A percentile compares a stretch with the other conserved stretches of the same genome.
These are phyloP conservation scores for Parelbella ahira DNA, from an alignment of 2,888 invertebrate genomes.

Conservation along the genomic window DNA sequence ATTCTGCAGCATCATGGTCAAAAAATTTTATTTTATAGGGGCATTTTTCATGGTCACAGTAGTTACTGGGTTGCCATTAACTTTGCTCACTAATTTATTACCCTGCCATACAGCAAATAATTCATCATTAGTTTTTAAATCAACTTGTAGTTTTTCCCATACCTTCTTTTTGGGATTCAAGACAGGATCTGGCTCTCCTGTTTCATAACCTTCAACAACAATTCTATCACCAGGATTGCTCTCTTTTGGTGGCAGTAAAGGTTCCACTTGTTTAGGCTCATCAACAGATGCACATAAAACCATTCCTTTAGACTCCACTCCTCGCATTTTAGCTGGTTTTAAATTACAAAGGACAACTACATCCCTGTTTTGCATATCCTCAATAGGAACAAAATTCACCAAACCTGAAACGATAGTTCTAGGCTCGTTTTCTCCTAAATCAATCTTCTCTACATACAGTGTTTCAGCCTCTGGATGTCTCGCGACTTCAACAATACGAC, in stretches of 20 bases:
- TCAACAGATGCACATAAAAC: constrained; percentile 93
- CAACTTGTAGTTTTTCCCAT: constrained; percentile 95
- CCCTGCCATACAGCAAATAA: constrained; percentile 93
- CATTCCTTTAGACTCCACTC: constrained; percentile 95
- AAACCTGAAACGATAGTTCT: constrained; percentile 92
- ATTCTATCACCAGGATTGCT: constrained; percentile 92
- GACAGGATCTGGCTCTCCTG: constrained; percentile 89
- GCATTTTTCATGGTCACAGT: constrained; percentile 89
- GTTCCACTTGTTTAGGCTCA: constrained; percentile 91
- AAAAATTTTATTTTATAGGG: constrained; percentile 85
- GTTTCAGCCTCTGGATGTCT: constrained; percentile 96
- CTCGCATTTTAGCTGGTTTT: constrained; percentile 98
- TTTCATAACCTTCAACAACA: constrained; percentile 89
- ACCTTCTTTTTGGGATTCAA: constrained; percentile 97
- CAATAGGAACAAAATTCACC: constrained; percentile 93
- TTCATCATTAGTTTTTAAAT: constrained; percentile 85
- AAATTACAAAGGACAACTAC: constrained; percentile 97
- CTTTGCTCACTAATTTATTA: constrained; percentile 85
- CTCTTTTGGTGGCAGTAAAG: constrained; percentile 87
- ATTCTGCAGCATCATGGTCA: constrained; percentile 8
- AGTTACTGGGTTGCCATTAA: constrained; percentile 86
- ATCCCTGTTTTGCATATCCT: constrained; percentile 92
- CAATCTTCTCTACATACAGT: constrained; percentile 95
- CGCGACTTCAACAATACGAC: constrained; percentile 90
- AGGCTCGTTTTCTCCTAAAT: constrained; percentile 88